Conservation (phyloP, 2,113 vertebrate genomes). For the Notothenia coriiceps region DNA sequence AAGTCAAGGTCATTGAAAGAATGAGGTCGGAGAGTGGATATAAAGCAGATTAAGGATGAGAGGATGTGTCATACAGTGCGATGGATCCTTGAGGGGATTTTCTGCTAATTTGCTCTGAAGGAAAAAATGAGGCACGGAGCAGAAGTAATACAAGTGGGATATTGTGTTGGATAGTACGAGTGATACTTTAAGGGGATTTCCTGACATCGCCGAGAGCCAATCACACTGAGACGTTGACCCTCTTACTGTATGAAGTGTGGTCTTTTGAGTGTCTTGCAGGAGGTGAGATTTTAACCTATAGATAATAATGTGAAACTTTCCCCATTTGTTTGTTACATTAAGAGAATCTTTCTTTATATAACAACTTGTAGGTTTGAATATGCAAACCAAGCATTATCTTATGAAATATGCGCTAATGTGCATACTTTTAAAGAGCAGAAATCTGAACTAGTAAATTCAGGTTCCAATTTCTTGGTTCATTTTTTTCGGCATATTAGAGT, state of each 20-base stretch:
- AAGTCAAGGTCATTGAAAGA: slow-evolving; percentile 66
- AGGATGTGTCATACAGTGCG: slow-evolving; percentile 18
- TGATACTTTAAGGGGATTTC: slow-evolving; percentile 53
- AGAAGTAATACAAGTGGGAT: slow-evolving; percentile 36
- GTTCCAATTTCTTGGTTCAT: too few species aligned
- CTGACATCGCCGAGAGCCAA: slow-evolving; percentile 21
- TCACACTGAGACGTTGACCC: not conserved
- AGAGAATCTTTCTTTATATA: too few species aligned
- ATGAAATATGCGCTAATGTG: too few species aligned
- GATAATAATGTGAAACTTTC: too few species aligned
- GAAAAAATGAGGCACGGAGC: slow-evolving; percentile 21
- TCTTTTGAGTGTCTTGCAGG: slow-evolving; percentile 1
- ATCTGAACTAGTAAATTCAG: too few species aligned
- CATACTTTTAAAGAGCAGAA: too few species aligned
- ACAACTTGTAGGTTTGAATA: too few species aligned
- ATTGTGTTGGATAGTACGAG: slow-evolving; percentile 42
- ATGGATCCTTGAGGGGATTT: slow-evolving; percentile 40
- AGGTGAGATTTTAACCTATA: too few species aligned
- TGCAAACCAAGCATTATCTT: too few species aligned
- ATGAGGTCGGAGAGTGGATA: slow-evolving; percentile 36
- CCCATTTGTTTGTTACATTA: too few species aligned
- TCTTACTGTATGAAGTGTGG: slow-evolving; percentile 16
- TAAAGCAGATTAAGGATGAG: slow-evolving; percentile 38
- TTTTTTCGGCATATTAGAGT: too few species aligned
- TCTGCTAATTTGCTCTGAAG: slow-evolving; percentile 28